A percentile compares a stretch with the other conserved stretches of the same genome.
Evolutionary conservation across 2,113 vertebrate genomes (phyloP).

Genomic region (Neodontobutis hainanensis): DNA sequence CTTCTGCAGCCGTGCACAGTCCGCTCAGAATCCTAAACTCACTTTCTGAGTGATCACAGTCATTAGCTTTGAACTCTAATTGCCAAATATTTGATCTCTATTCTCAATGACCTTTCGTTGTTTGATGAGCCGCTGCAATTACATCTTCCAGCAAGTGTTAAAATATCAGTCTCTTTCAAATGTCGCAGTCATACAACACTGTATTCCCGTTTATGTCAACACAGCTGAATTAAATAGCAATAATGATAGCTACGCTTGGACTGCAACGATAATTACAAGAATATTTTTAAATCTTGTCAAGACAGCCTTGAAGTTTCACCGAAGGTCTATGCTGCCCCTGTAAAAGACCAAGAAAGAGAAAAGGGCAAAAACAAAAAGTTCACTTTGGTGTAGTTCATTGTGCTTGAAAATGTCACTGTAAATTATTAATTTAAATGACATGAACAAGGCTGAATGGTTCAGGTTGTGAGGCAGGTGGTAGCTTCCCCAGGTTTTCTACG

Average conservation of each 20-base stretch:
- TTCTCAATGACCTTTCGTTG: conserved; percentile 49
- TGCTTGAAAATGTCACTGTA: conserved; percentile 28
- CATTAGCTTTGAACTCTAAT: conserved; percentile 23
- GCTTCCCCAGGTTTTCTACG: conserved; percentile 5
- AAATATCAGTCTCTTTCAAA: conserved; percentile 50
- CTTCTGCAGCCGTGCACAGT: neutral
- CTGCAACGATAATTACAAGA: conserved; percentile 35
- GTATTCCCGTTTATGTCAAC: conserved; percentile 29
- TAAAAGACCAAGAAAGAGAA: neutral
- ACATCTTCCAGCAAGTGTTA: conserved; percentile 40
- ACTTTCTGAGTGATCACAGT: neutral
- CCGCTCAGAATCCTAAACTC: neutral
- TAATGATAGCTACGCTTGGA: conserved; percentile 23
- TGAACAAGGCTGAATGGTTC: neutral
- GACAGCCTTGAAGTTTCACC: no score
- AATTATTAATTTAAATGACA: conserved; percentile 40
- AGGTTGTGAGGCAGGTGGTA: conserved; percentile 15
- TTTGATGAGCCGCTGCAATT: conserved; percentile 42
- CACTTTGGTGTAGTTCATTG: conserved; percentile 11
- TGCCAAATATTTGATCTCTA: conserved; percentile 34
- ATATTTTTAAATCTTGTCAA: conserved; percentile 16
- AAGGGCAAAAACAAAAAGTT: conserved; percentile 10
- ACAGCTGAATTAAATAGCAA: conserved; percentile 42
- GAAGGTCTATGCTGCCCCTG: no score
- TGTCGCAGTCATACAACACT: conserved; percentile 35